Base-by-base conservation (phyloP, 2,113 vertebrate species). In the Grallaria varia region DNA sequence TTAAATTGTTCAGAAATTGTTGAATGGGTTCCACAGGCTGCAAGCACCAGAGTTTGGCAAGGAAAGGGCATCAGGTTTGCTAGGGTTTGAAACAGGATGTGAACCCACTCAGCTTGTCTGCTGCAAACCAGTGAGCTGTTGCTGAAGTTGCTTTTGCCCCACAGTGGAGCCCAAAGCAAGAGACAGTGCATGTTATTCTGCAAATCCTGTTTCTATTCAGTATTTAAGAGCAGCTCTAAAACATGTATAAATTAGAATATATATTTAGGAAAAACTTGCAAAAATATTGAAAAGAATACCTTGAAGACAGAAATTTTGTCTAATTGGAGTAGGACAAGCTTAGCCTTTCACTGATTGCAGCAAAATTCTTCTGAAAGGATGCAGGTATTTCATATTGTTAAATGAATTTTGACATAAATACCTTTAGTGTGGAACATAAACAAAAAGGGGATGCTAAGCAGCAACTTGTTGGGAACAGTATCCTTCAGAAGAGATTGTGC, bases 11-110 rank as follows among this genome's bases (percentile, higher is more conserved):
- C 30, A 39, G 27, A 52, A 78, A 71, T 16, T 53, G 37, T 2
- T 71, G 35, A 78, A 53, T 14, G 49, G 19, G 31, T 67, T 59
- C 37, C 44, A 27, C 1, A 66, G 37, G 10, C 27, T 74, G 35
- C 0, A 0, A 69, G 23, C 27, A 44, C 12, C 3, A 1, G n/a
- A 8, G 4, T 60, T 73, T 37, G 24, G 35, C 14, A 62, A 68
- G 14, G 31, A 24, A 89, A 47, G 14, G 16, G 30, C 62, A 77
- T 28, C 2, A 27, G 23, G 20, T 45, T 35, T 63, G 6, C 25
- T 66, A 45, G 23, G 23, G 2, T 59, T 75, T 92, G 39, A 63
- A 72, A 37, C 0, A 21, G 39, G 27, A 82, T 40, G 11, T 37
- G 60, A 82, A 68, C 17, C 8, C 22, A 3, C 22, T 49, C 35